These are phyloP conservation scores for Nasonovia ribisnigri DNA, from an alignment of 2,888 invertebrate species.

Conservation along the genomic window DNA sequence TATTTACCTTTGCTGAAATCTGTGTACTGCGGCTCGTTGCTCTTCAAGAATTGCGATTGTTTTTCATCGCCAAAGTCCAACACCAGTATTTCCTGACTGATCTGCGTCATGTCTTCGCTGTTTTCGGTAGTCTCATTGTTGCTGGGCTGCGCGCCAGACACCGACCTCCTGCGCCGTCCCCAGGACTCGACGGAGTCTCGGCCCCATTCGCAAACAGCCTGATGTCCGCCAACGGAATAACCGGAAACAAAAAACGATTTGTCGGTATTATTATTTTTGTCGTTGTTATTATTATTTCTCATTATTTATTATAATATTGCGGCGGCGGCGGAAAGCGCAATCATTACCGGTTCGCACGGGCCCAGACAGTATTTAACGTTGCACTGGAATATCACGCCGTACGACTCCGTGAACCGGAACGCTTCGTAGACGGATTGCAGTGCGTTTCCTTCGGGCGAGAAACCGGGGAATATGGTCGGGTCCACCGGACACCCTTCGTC, in stretches of 20 bases:
- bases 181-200: slow-evolving; percentile 90
- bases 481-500: slow-evolving; percentile 97
- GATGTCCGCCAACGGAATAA: slow-evolving; percentile 66
- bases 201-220: slow-evolving; percentile 93
- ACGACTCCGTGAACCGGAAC: slow-evolving; percentile 95
- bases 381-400: slow-evolving; percentile 96
- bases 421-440: slow-evolving; percentile 93
- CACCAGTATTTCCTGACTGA: slow-evolving; percentile 93
- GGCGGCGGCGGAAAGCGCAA: background rate
- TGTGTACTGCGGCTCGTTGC: slow-evolving; percentile 78
- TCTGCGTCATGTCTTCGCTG: slow-evolving; percentile 86
- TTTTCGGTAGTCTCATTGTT: slow-evolving; percentile 75
- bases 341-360: slow-evolving; percentile 89
- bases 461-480: slow-evolving; percentile 93
- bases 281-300: background rate
- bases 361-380: slow-evolving; percentile 96
- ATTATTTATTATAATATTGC: background rate
- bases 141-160: slow-evolving; percentile 74
- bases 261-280: background rate
- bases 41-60: slow-evolving; percentile 83
- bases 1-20: slow-evolving; percentile 79
- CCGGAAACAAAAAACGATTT: background rate
- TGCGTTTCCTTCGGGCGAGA: slow-evolving; percentile 90
- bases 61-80: slow-evolving; percentile 92
- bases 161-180: slow-evolving; percentile 89